Evolutionary conservation across 2,888 invertebrate genomes (phyloP).

Genomic region (Eupithecia exiguata): DNA sequence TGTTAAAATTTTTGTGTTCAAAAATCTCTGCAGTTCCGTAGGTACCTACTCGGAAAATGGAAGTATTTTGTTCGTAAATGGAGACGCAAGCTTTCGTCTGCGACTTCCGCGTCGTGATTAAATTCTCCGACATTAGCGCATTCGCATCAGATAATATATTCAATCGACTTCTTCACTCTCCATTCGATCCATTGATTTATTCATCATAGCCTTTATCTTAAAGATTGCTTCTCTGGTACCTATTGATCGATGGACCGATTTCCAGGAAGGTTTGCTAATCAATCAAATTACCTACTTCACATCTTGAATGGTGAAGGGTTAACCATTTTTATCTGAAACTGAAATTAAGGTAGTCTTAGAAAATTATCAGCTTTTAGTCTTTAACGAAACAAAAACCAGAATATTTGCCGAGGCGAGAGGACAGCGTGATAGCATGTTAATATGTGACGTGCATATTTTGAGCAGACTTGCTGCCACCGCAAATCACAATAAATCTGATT

Average conservation of each 20-base stretch:
- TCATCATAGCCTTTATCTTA: constrained; percentile 42
- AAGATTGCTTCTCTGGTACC: constrained; percentile 36
- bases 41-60: constrained; percentile 60
- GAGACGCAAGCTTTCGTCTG: constrained; percentile 59
- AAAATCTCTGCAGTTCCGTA: constrained; percentile 52
- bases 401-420: constrained; percentile 23
- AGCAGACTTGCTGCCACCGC: constrained; percentile 43
- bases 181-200: constrained; percentile 59
- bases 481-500: constrained; percentile 59
- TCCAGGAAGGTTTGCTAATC: constrained; percentile 33
- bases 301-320: constrained; percentile 3
- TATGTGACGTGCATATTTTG: constrained; percentile 47
- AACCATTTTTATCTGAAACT: constrained; percentile 4
- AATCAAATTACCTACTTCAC: constrained; percentile 30
- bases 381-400: constrained; percentile 5
- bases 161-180: constrained; percentile 60
- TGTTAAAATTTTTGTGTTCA: constrained; percentile 50
- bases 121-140: constrained; percentile 70
- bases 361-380: background rate
- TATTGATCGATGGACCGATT: constrained; percentile 38
- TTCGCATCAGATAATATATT: constrained; percentile 68
- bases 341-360: background rate
- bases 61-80: constrained; percentile 68
- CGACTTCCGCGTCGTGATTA: constrained; percentile 61
- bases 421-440: constrained; percentile 33